A percentile compares a stretch with the other conserved stretches of the same genome.
Conservation (phyloP, 2,113 vertebrate genomes). For the Sinosuthora webbiana region DNA sequence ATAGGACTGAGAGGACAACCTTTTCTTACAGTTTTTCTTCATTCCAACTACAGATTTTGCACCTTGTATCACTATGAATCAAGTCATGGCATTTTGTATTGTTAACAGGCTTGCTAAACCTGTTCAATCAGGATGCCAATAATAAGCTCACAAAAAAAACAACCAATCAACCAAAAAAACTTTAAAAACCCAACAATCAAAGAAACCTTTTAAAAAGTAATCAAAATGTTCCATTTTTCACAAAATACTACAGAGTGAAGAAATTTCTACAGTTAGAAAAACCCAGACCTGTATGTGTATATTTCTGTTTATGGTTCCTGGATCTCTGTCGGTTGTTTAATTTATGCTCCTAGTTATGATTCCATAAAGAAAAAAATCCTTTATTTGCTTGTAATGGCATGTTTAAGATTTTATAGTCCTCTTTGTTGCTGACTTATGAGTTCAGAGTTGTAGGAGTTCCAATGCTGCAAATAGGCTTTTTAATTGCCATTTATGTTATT, state of each 20-base stretch:
- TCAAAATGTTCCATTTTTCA: not conserved
- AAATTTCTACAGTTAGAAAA: not conserved
- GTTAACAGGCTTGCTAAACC: not conserved
- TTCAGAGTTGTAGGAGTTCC: not conserved
- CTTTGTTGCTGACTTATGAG: not conserved
- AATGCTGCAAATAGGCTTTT: not conserved
- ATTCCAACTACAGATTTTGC: not conserved
- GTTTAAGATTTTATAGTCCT: not conserved
- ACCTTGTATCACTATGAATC: not conserved
- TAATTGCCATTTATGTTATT: not conserved
- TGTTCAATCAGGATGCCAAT: not conserved
- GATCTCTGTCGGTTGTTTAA: not conserved
- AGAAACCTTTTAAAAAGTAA: not conserved
- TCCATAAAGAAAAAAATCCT: not conserved
- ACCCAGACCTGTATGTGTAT: rapidly evolving
- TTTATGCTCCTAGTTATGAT: not conserved
- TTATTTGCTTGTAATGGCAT: not conserved
- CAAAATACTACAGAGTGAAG: not conserved
- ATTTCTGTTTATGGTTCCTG: not conserved
- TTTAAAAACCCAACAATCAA: not conserved
- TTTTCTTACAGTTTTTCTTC: not conserved
- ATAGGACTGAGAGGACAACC: not conserved
- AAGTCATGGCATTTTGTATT: not conserved
- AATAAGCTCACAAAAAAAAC: not conserved
- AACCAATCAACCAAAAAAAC: not conserved